Conservation (phyloP, 2,888 invertebrate species). For the Cerastis rubricosa region DNA sequence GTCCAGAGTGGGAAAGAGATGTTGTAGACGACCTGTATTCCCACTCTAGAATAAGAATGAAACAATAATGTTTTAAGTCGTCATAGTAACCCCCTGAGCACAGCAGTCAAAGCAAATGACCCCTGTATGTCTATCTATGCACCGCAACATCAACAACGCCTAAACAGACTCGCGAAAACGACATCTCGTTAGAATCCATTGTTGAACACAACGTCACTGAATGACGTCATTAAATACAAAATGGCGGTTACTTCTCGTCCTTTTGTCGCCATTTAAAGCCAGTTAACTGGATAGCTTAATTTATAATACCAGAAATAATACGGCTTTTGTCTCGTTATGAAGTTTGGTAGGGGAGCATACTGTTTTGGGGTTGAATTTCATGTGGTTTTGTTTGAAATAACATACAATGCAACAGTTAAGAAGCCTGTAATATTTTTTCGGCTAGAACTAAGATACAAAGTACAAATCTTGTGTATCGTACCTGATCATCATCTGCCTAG, state of each 20-base stretch:
- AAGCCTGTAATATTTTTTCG: no score
- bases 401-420: background rate
- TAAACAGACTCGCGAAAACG: conserved; percentile 51
- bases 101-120: conserved; percentile 10
- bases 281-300: conserved; percentile 43
- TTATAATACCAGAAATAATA: conserved; percentile 35
- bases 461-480: no score
- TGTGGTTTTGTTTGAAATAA: background rate
- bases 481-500: no score
- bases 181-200: conserved; percentile 49
- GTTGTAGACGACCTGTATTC: no score
- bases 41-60: no score
- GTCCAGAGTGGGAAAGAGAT: no score
- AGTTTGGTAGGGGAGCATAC: background rate
- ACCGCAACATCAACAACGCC: conserved; percentile 20
- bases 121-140: conserved; percentile 9
- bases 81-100: no score
- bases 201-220: conserved; percentile 44
- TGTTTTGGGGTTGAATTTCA: background rate
- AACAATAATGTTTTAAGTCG: no score
- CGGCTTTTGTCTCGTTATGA: conserved; percentile 13
- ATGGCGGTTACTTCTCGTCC: conserved; percentile 44
- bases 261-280: conserved; percentile 26
- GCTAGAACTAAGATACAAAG: no score
- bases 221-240: conserved; percentile 51